A percentile compares a stretch with the other conserved stretches of the same genome.
These are phyloP conservation scores for Seira musarum DNA, from an alignment of 2,888 invertebrate species.

Conservation along the genomic window DNA sequence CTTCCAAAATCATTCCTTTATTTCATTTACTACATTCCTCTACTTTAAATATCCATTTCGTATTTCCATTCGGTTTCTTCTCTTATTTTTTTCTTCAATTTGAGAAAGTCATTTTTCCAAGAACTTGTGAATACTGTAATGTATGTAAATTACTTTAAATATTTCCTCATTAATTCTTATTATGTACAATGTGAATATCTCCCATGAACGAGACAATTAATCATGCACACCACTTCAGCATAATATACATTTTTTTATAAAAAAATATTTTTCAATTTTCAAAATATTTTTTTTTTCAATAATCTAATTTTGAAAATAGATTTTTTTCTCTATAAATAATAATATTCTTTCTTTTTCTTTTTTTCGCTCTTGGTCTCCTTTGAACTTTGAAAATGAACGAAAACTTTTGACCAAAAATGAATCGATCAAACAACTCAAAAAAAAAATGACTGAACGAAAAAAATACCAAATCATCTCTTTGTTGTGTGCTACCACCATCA, in stretches of 20 bases:
- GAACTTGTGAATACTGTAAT: constrained; percentile 30
- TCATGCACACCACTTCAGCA: constrained; percentile 25
- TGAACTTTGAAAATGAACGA: not conserved
- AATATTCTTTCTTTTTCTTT: constrained; percentile 30
- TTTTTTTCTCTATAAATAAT: not conserved
- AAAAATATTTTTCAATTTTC: constrained; percentile 1
- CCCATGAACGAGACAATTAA: constrained; percentile 22
- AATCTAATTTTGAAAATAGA: constrained; percentile 26
- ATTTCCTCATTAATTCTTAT: constrained; percentile 6
- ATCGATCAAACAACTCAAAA: constrained; percentile 29
- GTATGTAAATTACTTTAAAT: constrained; percentile 22
- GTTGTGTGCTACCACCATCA: constrained; percentile 45
- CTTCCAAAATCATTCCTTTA: constrained; percentile 30
- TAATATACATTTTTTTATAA: constrained; percentile 13
- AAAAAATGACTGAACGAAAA: constrained; percentile 27
- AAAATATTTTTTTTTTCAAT: constrained; percentile 21
- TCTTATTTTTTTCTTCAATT: constrained; percentile 19
- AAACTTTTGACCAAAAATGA: not conserved
- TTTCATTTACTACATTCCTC: constrained; percentile 20
- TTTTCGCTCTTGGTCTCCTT: constrained; percentile 29
- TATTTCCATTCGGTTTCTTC: constrained; percentile 9
- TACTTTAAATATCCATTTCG: constrained; percentile 24
- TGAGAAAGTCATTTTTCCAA: not conserved
- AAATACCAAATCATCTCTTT: constrained; percentile 48
- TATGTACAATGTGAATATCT: not conserved